Evolutionary conservation across 2,113 vertebrate genomes (phyloP).

Genomic region (Paramormyrops kingsleyae): DNA sequence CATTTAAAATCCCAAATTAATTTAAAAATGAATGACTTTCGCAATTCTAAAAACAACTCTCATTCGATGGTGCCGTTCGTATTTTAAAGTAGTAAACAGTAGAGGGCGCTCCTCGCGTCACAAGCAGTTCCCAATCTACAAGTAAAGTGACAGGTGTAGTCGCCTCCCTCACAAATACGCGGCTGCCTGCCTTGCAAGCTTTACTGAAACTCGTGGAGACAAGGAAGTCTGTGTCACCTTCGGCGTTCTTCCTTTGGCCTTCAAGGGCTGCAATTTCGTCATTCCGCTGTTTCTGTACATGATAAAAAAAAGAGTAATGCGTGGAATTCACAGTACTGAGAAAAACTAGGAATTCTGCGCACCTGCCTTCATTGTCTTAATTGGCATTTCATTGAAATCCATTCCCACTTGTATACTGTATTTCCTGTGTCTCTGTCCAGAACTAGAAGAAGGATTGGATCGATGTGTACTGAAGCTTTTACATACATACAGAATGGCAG

Average conservation of each 20-base stretch:
- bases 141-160: background rate
- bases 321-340: background rate
- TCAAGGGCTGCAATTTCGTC: conserved; percentile 4
- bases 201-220: background rate
- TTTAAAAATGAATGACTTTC: background rate
- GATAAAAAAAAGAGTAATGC: background rate
- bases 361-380: background rate
- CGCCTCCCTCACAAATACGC: background rate
- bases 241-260: background rate
- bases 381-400: background rate
- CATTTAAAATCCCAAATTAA: background rate
- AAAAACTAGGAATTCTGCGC: background rate
- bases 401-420: background rate
- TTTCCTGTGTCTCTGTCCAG: background rate
- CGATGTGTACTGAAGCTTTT: background rate
- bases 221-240: conserved; percentile 36
- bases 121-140: background rate
- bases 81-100: background rate
- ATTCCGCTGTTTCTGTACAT: conserved; percentile 34
- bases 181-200: background rate
- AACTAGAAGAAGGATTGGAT: background rate
- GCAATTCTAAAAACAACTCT: background rate
- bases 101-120: background rate
- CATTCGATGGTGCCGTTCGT: background rate
- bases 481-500: background rate